phyloP scores from a whole-genome alignment of 2,888 invertebrate genomes.

The Phytoseiulus persimilis region DNA sequence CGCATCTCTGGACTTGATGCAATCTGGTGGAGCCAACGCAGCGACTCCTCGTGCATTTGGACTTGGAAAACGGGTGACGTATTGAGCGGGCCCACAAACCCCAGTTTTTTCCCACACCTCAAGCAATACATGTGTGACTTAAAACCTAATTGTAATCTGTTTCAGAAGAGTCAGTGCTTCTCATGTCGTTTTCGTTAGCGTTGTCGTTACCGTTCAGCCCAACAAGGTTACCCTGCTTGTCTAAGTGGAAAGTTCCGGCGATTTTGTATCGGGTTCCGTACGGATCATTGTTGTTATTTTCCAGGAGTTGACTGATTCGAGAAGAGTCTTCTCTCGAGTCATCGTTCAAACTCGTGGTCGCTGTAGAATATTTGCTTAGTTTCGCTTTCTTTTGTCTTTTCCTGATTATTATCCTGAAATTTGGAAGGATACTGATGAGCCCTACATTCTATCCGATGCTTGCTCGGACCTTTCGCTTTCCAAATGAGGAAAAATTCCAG shows the following conservation, averaged over 20 bases:
- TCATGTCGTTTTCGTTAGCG: not conserved
- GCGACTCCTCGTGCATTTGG: too few relatives aligned
- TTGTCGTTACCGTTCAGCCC: not conserved
- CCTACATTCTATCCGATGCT: too few relatives aligned
- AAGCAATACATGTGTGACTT: too few relatives aligned
- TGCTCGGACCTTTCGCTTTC: too few relatives aligned
- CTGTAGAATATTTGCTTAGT: not conserved
- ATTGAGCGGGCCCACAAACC: too few relatives aligned
- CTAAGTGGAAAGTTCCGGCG: slow-evolving; percentile 16
- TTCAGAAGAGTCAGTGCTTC: too few relatives aligned
- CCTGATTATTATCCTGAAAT: not conserved
- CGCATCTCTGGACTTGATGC: too few relatives aligned
- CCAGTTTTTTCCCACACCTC: too few relatives aligned
- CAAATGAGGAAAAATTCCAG: not conserved
- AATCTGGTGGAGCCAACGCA: too few relatives aligned
- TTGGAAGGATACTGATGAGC: not conserved
- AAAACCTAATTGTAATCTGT: too few relatives aligned
- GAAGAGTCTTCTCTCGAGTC: not conserved
- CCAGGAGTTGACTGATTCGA: not conserved
- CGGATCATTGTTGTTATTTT: not conserved
- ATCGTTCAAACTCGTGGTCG: not conserved
- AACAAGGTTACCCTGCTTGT: not conserved
- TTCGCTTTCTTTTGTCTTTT: not conserved
- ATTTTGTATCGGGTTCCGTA: slow-evolving; percentile 10
- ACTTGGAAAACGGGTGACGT: too few relatives aligned